These are phyloP conservation scores for Danio choprae DNA, from an alignment of 2,797 vertebrate genomes.

Conservation along the genomic window DNA sequence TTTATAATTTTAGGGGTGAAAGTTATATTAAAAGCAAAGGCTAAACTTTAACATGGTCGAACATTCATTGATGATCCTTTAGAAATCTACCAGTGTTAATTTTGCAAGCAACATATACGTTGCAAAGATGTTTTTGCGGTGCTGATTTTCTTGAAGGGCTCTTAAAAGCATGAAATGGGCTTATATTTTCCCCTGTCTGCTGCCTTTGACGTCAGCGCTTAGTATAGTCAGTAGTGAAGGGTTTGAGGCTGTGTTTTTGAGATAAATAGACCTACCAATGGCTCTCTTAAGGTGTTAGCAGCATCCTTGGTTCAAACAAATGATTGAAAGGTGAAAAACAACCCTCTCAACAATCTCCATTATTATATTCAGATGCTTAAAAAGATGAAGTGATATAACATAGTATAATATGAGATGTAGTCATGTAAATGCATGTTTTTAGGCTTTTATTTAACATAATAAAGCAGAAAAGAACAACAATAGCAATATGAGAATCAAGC, in stretches of 20 bases:
- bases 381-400: neutral
- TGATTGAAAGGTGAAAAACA: neutral
- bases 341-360: neutral
- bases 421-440: neutral
- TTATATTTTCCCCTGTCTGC: neutral
- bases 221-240: neutral
- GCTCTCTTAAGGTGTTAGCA: neutral
- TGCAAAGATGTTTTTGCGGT: neutral
- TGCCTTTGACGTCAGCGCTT: constrained; percentile 10
- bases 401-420: neutral
- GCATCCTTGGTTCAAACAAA: neutral
- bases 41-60: neutral
- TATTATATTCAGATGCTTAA: neutral
- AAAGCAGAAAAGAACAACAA: neutral
- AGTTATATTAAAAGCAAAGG: too few species aligned
- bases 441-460: neutral
- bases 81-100: neutral
- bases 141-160: neutral
- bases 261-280: neutral
- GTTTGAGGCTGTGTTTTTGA: neutral
- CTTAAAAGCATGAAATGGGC: neutral
- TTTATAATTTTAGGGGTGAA: too few species aligned
- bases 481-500: neutral
- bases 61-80: too few species aligned
- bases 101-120: neutral